Conservation (phyloP, 2,888 invertebrate genomes). For the Macrophya annulata region DNA sequence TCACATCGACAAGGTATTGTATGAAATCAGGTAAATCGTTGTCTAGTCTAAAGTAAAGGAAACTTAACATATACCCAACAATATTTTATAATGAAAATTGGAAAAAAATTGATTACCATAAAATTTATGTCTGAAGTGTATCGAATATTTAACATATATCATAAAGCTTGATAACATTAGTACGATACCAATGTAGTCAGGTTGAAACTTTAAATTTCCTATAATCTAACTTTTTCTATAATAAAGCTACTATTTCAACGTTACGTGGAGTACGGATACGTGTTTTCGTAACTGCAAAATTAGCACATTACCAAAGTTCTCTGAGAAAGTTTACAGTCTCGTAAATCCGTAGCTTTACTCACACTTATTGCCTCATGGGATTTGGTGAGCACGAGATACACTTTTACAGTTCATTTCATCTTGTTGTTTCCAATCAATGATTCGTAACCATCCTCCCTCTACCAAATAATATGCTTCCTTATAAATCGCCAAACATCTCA, state of each 20-base stretch:
- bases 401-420: background rate
- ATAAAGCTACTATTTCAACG: constrained; percentile 59
- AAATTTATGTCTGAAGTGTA: background rate
- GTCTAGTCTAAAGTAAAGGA: background rate
- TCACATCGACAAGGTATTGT: background rate
- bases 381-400: background rate
- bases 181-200: background rate
- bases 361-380: background rate
- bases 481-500: background rate
- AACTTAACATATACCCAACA: background rate
- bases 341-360: constrained; percentile 38
- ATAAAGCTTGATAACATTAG: constrained; percentile 2
- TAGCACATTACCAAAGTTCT: constrained; percentile 78
- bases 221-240: constrained; percentile 49
- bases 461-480: background rate
- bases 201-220: constrained; percentile 46
- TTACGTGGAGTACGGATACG: constrained; percentile 72
- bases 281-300: constrained; percentile 69
- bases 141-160: background rate
- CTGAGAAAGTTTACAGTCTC: constrained; percentile 67
- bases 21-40: background rate
- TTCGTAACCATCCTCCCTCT: background rate
- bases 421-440: background rate
- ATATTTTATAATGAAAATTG: background rate
- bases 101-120: background rate